Evolutionary conservation across 2,888 invertebrate genomes (phyloP).

Genomic region (Petrolisthes cinctipes): DNA sequence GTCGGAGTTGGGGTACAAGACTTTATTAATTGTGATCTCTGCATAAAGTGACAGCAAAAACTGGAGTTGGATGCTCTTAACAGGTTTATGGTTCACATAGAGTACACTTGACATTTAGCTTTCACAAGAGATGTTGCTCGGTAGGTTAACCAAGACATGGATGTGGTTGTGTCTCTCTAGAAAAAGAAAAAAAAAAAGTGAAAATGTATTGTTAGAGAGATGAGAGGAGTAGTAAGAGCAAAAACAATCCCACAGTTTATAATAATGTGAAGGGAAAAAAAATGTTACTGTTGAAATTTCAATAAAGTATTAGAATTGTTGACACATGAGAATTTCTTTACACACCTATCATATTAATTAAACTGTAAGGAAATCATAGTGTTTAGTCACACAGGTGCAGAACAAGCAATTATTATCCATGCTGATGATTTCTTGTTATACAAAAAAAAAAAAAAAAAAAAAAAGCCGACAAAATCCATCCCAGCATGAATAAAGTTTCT

Average conservation of each 20-base stretch:
- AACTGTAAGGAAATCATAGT: too few species aligned
- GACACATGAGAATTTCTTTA: conserved; percentile 14
- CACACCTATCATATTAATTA: too few species aligned
- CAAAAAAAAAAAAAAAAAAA: too few species aligned
- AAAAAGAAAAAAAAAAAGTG: neutral
- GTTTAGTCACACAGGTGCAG: too few species aligned
- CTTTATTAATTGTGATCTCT: too few species aligned
- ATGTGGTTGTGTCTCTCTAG: neutral
- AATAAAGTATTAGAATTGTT: conserved; percentile 60
- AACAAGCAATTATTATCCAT: too few species aligned
- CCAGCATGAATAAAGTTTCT: too few species aligned
- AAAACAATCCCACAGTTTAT: conserved; percentile 19
- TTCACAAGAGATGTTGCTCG: neutral
- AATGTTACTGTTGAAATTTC: conserved; percentile 60
- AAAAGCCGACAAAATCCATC: too few species aligned
- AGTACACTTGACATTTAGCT: neutral
- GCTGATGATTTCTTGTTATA: too few species aligned
- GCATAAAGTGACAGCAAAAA: too few species aligned
- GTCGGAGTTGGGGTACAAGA: too few species aligned
- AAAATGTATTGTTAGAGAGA: neutral
- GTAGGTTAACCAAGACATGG: neutral
- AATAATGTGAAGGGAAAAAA: conserved; percentile 33
- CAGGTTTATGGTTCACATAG: conserved; percentile 17
- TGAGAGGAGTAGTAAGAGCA: neutral
- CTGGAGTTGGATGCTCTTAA: neutral